Base-by-base conservation (phyloP, 1,140 invertebrate species). In the Drosophila pseudoobscura region DNA sequence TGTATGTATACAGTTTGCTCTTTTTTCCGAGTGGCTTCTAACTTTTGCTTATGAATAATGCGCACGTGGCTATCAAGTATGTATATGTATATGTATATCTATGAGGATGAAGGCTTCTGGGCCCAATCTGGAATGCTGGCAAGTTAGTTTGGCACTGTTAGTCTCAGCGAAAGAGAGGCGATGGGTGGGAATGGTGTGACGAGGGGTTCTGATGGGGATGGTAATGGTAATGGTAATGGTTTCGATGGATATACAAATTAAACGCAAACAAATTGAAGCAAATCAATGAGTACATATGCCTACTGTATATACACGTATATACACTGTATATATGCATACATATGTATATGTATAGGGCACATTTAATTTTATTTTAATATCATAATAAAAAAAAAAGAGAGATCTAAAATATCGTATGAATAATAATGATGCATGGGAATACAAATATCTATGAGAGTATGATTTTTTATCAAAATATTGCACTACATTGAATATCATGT, bases 251-350 rank as follows among this genome's bases (percentile, higher is more conserved):
- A 60, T 52, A 65, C 39, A 41, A 70, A 35, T 80, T 68, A 82
- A 82, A 82, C 68, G 74, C 74, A 82, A 82, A 82, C 55, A 69
- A 80, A 80, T 73, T 82, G 78, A 58, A 77, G 66, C 78, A 66
- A 31, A 53, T n/a, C 20, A 26, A 44, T 45, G 46, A 2, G 44
- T 55, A 53, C 22, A 50, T 64, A 57, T 54, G 45, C 31, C 39
- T 73, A 60, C 43, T 55, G 24, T 55, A 29, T 43, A 55, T 64
- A 66, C 58, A 55, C 26, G 47, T 44, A 51, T 15, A 17, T 41
- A 69, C 50, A 41, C 15, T 15, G 15, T 15, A 15, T 15, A 15
- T 46, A 4, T 35, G 0, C 3, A 3, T 35, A 9, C 3, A 9
- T 35, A 35, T 31, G 8, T 29, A 29, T 7, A 29, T 29, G 31